Evolutionary conservation across 2,113 vertebrate genomes (phyloP), one percentile per base, ranked within the genome.

Genomic region (Piaya cayana): DNA sequence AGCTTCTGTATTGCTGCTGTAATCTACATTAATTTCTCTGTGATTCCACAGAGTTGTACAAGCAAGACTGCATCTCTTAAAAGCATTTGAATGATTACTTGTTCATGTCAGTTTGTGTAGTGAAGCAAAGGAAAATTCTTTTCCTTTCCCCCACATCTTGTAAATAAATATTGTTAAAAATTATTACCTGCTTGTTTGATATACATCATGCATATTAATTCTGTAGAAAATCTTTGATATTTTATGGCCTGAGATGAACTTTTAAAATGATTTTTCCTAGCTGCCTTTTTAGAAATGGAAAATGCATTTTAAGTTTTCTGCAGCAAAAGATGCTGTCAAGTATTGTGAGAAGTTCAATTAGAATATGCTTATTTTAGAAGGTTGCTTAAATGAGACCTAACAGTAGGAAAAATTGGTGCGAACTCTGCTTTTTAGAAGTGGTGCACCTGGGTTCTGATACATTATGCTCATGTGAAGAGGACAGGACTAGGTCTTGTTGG

Each of bases 1-100:
- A 96, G 95, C 93, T 95, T 96, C 91, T 95, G 88, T 97, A 96
- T 97, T 95, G 93, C 91, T 91, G 81, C 95, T 96, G 81, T 88
- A 97, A 96, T 97, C 95, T 96, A 76, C 95, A 96, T 97, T 96
- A 93, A 95, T 97, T 97, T 97, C 79, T 95, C 75, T 82, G 80
- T 87, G 93, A 93, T 86, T 97, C 68, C 83, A 60, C 77, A 67
- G 91, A 81, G 45, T 85, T 96, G 88, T 95, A 88, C 90, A 89
- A 88, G 93, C 78, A 89, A 95, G 93, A 77, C 87, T 94, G 93
- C 80, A 91, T 93, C 82, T 97, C 91, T 93, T 97, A 96, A 96
- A 94, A 96, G 90, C 90, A 80, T 95, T 86, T 97, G 96, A 96
- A 88, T 92, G 96, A 97, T 97, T 95, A 70, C 92, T 96, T 95